Percentiles rank a stretch among this genome's conserved stretches.
Evolutionary conservation across 2,113 vertebrate species (phyloP).

Genomic region (Zosterops japonicus): DNA sequence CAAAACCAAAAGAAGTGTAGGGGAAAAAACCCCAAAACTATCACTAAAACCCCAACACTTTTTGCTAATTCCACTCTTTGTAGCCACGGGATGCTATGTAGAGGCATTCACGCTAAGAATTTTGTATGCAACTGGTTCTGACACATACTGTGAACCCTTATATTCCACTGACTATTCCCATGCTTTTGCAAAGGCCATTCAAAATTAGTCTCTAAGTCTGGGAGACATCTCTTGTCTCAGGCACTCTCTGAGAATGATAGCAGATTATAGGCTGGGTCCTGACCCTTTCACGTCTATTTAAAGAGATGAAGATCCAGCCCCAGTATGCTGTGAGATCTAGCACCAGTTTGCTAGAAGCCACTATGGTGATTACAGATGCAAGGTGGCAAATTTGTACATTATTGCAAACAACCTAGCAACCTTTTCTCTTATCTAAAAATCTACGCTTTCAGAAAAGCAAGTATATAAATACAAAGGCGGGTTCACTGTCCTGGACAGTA

Average conservation of each 20-base stretch:
- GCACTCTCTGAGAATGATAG: neutral
- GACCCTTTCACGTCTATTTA: neutral
- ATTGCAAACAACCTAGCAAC: neutral
- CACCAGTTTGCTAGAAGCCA: neutral
- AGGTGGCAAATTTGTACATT: neutral
- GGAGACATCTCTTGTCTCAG: neutral
- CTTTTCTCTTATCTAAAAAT: neutral
- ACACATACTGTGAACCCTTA: neutral
- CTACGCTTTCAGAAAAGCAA: neutral
- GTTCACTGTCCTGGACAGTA: neutral
- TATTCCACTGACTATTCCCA: neutral
- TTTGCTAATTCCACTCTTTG: neutral
- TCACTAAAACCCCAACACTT: neutral
- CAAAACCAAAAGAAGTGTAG: neutral
- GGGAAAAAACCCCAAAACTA: neutral
- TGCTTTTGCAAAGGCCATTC: neutral
- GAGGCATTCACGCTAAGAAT: rapidly evolving
- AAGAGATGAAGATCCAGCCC: neutral
- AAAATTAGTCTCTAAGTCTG: neutral
- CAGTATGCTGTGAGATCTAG: neutral
- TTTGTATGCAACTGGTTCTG: neutral
- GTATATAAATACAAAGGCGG: neutral
- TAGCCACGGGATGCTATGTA: neutral
- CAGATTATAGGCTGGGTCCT: neutral
- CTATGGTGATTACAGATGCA: neutral